These are phyloP conservation scores for Varanus komodoensis DNA, from an alignment of 2,113 vertebrate genomes.

Conservation along the genomic window DNA sequence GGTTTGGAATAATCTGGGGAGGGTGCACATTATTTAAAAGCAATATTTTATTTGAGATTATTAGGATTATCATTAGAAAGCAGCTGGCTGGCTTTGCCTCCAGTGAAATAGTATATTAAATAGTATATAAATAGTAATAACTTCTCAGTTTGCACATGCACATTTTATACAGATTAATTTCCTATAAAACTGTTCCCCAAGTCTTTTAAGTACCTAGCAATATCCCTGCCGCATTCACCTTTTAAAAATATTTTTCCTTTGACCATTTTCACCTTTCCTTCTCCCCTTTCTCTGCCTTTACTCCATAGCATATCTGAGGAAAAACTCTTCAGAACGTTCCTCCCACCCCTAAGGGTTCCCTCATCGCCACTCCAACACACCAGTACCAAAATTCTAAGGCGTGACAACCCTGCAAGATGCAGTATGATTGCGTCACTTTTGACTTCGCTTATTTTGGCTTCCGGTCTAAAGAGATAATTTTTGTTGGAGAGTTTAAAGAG, in stretches of 20 bases:
- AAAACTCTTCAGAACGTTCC: neutral
- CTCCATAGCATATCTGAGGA: neutral
- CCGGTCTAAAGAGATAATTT: neutral
- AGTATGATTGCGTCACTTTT: neutral
- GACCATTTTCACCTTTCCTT: neutral
- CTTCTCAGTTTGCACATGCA: no score
- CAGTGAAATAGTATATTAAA: no score
- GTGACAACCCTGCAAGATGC: neutral
- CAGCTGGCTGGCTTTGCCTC: no score
- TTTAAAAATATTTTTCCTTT: neutral
- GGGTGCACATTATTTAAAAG: no score
- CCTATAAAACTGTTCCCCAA: no score
- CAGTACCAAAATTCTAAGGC: accelerated
- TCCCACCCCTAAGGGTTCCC: neutral
- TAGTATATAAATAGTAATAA: no score
- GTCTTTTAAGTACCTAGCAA: no score
- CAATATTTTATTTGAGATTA: no score
- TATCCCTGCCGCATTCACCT: neutral
- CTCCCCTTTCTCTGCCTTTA: neutral
- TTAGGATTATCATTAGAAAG: no score
- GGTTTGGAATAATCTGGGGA: no score
- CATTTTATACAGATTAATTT: no score
- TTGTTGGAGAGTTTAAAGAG: neutral
- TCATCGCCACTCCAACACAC: slow-evolving; percentile 6
- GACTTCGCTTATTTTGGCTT: neutral